Evolutionary conservation across 2,888 invertebrate genomes (phyloP), one percentile per base, ranked within the genome.

Genomic region (Bugula neritina): DNA sequence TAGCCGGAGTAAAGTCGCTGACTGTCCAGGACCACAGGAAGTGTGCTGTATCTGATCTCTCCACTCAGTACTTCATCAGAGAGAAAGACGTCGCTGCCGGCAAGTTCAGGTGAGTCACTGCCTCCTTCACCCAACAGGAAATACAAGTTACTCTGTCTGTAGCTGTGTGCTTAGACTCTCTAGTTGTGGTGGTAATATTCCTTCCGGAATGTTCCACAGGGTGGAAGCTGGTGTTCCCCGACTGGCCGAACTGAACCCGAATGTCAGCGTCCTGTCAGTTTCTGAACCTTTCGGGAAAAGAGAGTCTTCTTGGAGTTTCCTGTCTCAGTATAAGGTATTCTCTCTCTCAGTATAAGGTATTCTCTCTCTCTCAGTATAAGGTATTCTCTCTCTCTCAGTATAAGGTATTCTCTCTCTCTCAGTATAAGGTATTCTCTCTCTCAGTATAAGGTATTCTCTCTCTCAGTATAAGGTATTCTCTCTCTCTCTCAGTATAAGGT

Each of bases 1-100:
- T 83, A 54, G 83, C 83, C 71, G 84, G 84, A 72, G 77, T 83
- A 1, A 83, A 82, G 82, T 78, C 77, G n/a, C 69, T 84, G 54
- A 82, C 82, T 10, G 74, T 84, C 1, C 82, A 83, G 74, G 84
- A 84, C 75, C 73, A 75, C 1, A 75, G 74, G 29, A 2, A 69
- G 3, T 76, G 79, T n/a, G 75, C 74, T 17, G 34, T 76, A 10
- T 54, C 74, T 54, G 83, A 84, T 74, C 75, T 83, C 17, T 82
- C 81, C 1, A 78, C 79, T 17, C 83, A 84, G 75, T 84, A 83
- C 74, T 84, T 83, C 72, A 75, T 84, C 1, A 74, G 78, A 57
- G 79, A 81, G 54, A 77, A 77, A 10, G 83, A 84, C 79, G 79
- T 82, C 0, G 34, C 73, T 21, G 71, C 76, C 2, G 73, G 75